A percentile compares a stretch with the other conserved stretches of the same genome.
Conservation (phyloP, 2,113 vertebrate species). For the Heterotilapia buettikoferi region DNA sequence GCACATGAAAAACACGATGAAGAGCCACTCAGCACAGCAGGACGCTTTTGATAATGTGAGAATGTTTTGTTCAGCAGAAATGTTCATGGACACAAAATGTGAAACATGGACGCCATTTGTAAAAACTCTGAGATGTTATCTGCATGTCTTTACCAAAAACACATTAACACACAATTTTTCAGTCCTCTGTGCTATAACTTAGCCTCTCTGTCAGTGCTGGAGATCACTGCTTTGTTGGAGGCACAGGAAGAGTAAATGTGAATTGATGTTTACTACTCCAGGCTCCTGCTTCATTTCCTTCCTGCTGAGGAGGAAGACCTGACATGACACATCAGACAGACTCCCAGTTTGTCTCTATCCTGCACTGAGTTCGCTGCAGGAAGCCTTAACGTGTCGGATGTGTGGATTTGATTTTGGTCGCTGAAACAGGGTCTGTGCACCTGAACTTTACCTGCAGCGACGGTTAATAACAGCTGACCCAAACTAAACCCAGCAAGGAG, state of each 20-base stretch:
- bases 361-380: background rate
- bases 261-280: background rate
- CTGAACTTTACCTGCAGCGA: background rate
- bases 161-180: background rate
- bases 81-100: background rate
- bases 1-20: background rate
- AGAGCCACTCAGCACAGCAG: background rate
- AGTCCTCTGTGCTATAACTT: background rate
- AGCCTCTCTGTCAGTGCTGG: background rate
- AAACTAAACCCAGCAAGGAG: background rate
- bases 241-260: background rate
- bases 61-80: background rate
- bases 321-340: background rate
- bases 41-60: background rate
- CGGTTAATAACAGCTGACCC: background rate
- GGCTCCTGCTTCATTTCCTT: background rate
- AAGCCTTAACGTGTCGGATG: fast-evolving
- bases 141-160: background rate
- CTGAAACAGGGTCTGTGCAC: background rate
- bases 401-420: background rate
- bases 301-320: background rate
- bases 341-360: background rate
- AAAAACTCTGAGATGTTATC: background rate
- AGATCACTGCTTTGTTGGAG: background rate
- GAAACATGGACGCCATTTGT: background rate